Evolutionary conservation across 2,113 vertebrate genomes (phyloP), one percentile per base, ranked within the genome.

Genomic region (Hemicordylus capensis): DNA sequence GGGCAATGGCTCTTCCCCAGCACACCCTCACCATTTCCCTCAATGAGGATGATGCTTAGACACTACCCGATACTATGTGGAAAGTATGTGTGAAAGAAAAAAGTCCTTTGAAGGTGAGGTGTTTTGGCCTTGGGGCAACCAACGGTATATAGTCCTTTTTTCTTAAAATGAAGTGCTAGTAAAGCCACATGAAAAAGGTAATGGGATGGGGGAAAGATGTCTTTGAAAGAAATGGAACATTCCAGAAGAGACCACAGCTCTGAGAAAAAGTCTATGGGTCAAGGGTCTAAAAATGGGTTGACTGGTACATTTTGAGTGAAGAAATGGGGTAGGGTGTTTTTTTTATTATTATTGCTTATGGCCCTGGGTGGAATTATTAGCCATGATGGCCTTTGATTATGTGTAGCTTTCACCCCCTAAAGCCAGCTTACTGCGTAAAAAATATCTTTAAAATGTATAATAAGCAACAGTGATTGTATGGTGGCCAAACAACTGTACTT

Each of bases 181-280:
- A 26, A 0, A 42, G 12, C 31, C 11, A 34, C 70, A 22, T 86
- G 0, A 0, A 48, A 37, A 8, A 77, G 26, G 10, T 54, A 81
- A 31, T 19, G 11, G 6, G 51, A 56, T 46, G 15, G 19, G 73
- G 54, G 44, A 42, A 11, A 19, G 73, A 56, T 39, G 48, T 76
- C 79, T 54, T 7, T 59, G 24, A 44, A 46, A 34, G 14, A 58
- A 4, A 42, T 87, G 26, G 79, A 48, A 83, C 61, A 34, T 12
- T 3, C 44, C 75, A 22, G 44, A 64, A 80, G 19, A 22, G 5
- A n/a, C n/a, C n/a, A n/a, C n/a, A n/a, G n/a, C n/a, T n/a, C n/a
- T n/a, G n/a, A n/a, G n/a, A n/a, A n/a, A n/a, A n/a, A n/a, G n/a
- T n/a, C n/a, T n/a, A n/a, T n/a, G n/a, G n/a, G n/a, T n/a, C n/a